These are phyloP conservation scores for Alviniconcha marisindica DNA, from an alignment of 1,140 invertebrate species.

Conservation along the genomic window DNA sequence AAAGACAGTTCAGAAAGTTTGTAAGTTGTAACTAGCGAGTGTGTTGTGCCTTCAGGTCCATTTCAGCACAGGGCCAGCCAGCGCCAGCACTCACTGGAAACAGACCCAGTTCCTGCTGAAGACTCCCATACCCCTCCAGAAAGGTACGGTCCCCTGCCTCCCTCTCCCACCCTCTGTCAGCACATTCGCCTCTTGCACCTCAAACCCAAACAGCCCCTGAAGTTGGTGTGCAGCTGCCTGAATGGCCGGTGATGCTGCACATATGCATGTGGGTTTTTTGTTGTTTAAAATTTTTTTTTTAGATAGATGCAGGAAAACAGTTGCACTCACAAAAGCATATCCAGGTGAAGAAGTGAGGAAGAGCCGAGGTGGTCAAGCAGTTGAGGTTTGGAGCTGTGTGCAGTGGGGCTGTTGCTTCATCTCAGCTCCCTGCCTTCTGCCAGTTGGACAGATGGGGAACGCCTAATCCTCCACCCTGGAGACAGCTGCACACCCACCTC, in stretches of 20 bases:
- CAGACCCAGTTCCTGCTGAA: slow-evolving; percentile 73
- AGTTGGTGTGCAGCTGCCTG: too few relatives aligned
- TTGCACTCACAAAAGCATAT: too few relatives aligned
- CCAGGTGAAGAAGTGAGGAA: too few relatives aligned
- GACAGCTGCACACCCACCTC: too few relatives aligned
- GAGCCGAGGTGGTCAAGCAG: too few relatives aligned
- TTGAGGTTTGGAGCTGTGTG: too few relatives aligned
- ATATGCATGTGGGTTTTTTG: not conserved
- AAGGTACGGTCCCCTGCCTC: slow-evolving; percentile 79
- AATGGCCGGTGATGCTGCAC: not conserved
- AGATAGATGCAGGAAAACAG: too few relatives aligned
- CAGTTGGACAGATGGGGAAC: too few relatives aligned
- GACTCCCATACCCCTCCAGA: slow-evolving; percentile 83
- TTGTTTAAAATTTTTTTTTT: too few relatives aligned
- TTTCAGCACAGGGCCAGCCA: slow-evolving; percentile 77
- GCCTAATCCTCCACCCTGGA: too few relatives aligned
- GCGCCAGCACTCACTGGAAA: slow-evolving; percentile 75
- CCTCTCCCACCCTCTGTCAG: slow-evolving; percentile 41
- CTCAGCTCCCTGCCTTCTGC: too few relatives aligned
- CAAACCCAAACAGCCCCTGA: not conserved
- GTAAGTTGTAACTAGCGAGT: not conserved
- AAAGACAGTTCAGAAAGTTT: not conserved
- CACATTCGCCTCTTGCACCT: not conserved
- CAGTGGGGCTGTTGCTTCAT: too few relatives aligned
- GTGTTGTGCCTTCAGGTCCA: slow-evolving; percentile 54